phyloP scores from a whole-genome alignment of 2,888 invertebrate species.

The Eristalis arbustorum region DNA sequence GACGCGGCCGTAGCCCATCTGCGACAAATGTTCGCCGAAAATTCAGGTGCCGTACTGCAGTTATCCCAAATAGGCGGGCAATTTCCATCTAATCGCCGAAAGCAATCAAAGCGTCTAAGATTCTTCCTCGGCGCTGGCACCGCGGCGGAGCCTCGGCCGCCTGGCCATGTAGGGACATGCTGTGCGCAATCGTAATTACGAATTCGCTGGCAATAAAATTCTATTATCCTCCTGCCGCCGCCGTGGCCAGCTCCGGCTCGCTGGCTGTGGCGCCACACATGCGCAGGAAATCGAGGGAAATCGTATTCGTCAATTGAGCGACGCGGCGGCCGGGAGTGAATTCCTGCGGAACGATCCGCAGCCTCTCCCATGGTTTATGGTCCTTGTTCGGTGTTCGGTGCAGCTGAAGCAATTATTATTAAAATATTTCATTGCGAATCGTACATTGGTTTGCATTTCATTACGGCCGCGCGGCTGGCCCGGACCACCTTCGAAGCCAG shows the following conservation, averaged over 20 bases:
- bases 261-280: constrained; percentile 53
- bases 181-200: constrained; percentile 29
- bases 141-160: neutral
- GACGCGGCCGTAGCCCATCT: constrained; percentile 11
- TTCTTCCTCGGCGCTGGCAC: neutral
- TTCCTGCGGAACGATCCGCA: constrained; percentile 8
- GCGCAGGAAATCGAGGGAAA: constrained; percentile 1
- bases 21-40: constrained; percentile 30
- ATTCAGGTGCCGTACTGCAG: neutral
- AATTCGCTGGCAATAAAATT: constrained; percentile 39
- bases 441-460: constrained; percentile 67
- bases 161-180: constrained; percentile 31
- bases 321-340: neutral
- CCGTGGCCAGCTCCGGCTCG: neutral
- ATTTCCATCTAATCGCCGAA: constrained; percentile 1
- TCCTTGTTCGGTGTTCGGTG: constrained; percentile 32
- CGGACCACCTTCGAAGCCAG: constrained; percentile 61
- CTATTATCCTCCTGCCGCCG: constrained; percentile 16
- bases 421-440: constrained; percentile 65
- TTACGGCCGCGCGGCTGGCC: constrained; percentile 13
- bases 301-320: constrained; percentile 27
- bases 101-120: neutral
- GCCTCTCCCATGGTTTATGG: constrained; percentile 62
- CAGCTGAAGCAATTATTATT: constrained; percentile 65
- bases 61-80: constrained; percentile 7